phyloP scores from a whole-genome alignment of 35 echinoderm and acorn worm genomes.

The Strongylocentrotus purpuratus region DNA sequence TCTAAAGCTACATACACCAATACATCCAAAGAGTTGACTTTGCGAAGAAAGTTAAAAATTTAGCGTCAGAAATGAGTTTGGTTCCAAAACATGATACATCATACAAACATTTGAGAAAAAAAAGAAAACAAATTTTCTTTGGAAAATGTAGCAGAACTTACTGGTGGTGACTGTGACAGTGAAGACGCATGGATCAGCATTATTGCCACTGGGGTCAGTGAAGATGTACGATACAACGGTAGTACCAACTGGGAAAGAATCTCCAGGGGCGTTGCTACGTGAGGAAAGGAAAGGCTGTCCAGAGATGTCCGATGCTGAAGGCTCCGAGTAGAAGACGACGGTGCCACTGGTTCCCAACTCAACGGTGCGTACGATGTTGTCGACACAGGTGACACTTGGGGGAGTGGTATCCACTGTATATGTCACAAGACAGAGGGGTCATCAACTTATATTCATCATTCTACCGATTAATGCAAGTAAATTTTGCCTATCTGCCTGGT shows the following conservation, averaged over 20 bases:
- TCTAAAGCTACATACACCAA: too few species aligned
- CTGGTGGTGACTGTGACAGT: conserved; percentile 52
- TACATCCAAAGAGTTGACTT: too few species aligned
- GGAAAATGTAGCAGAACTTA: conserved; percentile 20
- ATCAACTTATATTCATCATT: too few species aligned
- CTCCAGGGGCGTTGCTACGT: background rate
- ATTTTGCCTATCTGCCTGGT: too few species aligned
- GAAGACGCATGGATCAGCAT: conserved; percentile 55
- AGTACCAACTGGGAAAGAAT: background rate
- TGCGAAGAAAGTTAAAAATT: too few species aligned
- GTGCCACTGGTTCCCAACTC: background rate
- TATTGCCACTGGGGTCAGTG: conserved; percentile 15
- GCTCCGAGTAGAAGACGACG: background rate
- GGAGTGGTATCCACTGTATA: background rate
- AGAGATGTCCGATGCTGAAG: background rate
- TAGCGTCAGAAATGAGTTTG: too few species aligned
- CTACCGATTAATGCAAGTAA: too few species aligned
- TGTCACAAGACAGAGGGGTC: too few species aligned
- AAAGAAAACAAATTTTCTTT: too few species aligned
- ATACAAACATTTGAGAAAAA: too few species aligned
- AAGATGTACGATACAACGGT: background rate
- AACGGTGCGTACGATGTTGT: background rate
- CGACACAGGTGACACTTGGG: background rate
- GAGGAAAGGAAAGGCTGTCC: background rate
- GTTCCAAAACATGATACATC: too few species aligned